Conservation (phyloP, 2,888 invertebrate species). For the Tholera decimalis region DNA sequence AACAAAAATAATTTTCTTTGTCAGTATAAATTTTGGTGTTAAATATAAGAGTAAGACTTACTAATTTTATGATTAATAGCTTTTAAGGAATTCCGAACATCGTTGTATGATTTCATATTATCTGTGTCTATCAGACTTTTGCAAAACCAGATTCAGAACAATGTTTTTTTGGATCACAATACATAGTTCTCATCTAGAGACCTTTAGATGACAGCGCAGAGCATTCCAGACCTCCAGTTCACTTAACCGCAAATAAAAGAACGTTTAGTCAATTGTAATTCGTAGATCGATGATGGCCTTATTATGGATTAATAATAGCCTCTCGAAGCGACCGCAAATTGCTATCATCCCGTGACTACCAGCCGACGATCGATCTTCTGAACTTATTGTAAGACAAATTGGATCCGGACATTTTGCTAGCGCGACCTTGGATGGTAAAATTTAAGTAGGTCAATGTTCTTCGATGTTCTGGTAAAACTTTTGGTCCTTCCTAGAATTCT, state of each 20-base stretch:
- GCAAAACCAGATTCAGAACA: too few relatives aligned
- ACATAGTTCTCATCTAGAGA: neutral
- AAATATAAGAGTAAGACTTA: too few relatives aligned
- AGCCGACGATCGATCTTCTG: conserved; percentile 59
- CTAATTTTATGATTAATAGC: too few relatives aligned
- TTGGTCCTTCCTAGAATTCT: neutral
- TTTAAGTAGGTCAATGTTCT: conserved; percentile 50
- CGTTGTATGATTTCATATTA: too few relatives aligned
- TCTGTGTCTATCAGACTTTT: too few relatives aligned
- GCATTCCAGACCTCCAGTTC: conserved; percentile 37
- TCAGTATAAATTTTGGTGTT: too few relatives aligned
- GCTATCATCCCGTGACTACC: conserved; percentile 60
- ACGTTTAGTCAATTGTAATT: conserved; percentile 62
- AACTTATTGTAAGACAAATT: conserved; percentile 69
- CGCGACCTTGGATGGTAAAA: conserved; percentile 44
- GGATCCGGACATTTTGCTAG: conserved; percentile 62
- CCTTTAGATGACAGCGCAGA: neutral
- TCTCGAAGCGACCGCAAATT: conserved; percentile 63
- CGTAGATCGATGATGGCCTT: conserved; percentile 56
- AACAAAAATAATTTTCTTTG: too few relatives aligned
- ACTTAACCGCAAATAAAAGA: conserved; percentile 34
- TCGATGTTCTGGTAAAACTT: conserved; percentile 1
- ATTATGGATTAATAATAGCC: conserved; percentile 65
- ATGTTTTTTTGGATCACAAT: too few relatives aligned
- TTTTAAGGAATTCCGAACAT: too few relatives aligned